Evolutionary conservation across 53 echinoderm and acorn worm species (phyloP).

Genomic region (Antedon mediterranea): DNA sequence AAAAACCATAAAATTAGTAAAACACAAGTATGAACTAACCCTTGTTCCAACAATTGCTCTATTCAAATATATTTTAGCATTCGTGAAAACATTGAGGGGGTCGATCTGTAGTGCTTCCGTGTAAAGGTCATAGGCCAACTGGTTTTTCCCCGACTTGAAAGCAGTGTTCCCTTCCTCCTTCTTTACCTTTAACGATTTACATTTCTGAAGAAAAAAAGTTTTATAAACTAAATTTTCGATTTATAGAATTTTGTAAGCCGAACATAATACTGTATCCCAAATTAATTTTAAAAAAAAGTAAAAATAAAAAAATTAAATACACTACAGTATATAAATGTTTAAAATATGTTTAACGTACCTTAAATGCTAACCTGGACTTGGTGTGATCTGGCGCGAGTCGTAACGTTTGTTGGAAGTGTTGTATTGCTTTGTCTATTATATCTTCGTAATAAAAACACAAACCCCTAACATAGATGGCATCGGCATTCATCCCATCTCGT

Average conservation of each 20-base stretch:
- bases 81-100: slow-evolving; percentile 74
- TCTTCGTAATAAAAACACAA: slow-evolving; percentile 92
- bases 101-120: slow-evolving; percentile 74
- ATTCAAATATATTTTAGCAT: slow-evolving; percentile 90
- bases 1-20: too few relatives aligned
- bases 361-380: slow-evolving; percentile 57
- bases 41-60: slow-evolving; percentile 75
- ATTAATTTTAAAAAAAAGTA: too few relatives aligned
- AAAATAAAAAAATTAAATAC: too few relatives aligned
- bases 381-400: slow-evolving; percentile 77
- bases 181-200: slow-evolving; percentile 66
- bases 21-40: slow-evolving; percentile 26
- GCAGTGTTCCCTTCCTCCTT: slow-evolving; percentile 82
- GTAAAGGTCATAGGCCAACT: slow-evolving; percentile 67
- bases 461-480: slow-evolving; percentile 83
- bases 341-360: slow-evolving; percentile 61
- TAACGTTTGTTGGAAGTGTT: slow-evolving; percentile 93
- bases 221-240: too few relatives aligned
- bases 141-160: slow-evolving; percentile 53
- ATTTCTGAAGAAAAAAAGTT: slow-evolving; percentile 57
- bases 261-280: too few relatives aligned
- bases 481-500: slow-evolving; percentile 55
- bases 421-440: slow-evolving; percentile 86
- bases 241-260: too few relatives aligned
- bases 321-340: too few relatives aligned